These are phyloP conservation scores for Myotis daubentonii DNA, from an alignment of 2,797 vertebrate species.

Conservation along the genomic window DNA sequence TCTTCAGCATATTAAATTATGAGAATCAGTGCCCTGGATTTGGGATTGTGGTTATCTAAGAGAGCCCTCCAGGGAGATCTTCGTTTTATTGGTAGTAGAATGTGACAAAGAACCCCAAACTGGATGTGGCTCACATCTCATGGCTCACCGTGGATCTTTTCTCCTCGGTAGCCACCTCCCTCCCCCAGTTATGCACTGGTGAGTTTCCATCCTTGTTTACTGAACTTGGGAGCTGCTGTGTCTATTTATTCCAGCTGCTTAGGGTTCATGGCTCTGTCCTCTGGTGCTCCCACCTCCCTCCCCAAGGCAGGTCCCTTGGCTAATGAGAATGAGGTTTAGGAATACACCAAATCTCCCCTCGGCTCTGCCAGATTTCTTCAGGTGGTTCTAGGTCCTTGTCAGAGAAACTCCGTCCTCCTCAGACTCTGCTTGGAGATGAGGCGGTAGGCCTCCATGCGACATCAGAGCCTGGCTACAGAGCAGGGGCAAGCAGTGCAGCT, in stretches of 20 bases:
- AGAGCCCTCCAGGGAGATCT: background rate
- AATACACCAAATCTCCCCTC: background rate
- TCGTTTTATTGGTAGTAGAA: background rate
- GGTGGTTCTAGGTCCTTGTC: background rate
- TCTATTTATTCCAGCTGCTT: background rate
- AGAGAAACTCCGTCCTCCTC: background rate
- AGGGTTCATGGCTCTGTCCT: background rate
- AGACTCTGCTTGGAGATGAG: background rate
- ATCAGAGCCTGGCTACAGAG: background rate
- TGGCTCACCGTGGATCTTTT: background rate
- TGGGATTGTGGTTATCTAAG: background rate
- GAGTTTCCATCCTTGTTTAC: background rate
- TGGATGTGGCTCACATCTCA: background rate
- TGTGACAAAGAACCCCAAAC: background rate
- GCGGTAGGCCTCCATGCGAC: background rate
- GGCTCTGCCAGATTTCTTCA: background rate
- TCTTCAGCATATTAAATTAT: background rate
- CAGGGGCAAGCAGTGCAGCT: background rate
- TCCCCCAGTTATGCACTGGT: background rate
- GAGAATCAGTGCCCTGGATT: background rate
- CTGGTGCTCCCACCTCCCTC: background rate
- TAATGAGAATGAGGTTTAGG: background rate
- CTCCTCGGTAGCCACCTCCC: background rate
- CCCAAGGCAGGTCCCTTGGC: background rate
- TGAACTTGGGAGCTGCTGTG: background rate